Evolutionary conservation across 2,113 vertebrate genomes (phyloP).

Genomic region (Peromyscus polionotus): DNA sequence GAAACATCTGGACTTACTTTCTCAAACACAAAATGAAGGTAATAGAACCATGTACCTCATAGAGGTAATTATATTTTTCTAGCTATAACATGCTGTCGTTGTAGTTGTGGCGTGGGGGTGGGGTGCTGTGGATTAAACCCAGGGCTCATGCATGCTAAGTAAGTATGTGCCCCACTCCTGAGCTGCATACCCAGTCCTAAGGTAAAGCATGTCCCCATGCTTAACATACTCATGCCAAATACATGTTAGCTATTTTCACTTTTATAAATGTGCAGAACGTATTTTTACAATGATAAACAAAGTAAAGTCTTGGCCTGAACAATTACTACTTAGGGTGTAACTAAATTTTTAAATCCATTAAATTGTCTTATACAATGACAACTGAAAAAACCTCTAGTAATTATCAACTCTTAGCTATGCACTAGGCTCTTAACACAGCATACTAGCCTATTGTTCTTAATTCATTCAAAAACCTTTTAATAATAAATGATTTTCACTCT

Average conservation of each 20-base stretch:
- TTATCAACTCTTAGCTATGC: not conserved
- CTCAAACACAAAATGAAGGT: slow-evolving; percentile 25
- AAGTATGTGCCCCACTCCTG: not conserved
- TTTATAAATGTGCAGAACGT: not conserved
- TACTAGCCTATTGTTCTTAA: slow-evolving; percentile 3
- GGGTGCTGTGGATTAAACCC: not conserved
- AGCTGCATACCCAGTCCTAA: not conserved
- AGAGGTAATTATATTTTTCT: not conserved
- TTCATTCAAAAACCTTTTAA: slow-evolving; percentile 26
- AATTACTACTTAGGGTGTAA: not conserved
- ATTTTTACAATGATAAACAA: slow-evolving; percentile 7
- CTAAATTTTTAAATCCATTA: not conserved
- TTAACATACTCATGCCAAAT: not conserved
- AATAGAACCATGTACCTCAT: not conserved
- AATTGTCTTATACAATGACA: not conserved
- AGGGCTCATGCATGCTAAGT: not conserved
- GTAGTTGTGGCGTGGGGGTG: not conserved
- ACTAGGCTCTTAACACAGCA: not conserved
- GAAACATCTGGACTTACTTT: not conserved
- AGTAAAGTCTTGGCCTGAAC: not conserved
- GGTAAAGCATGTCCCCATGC: not conserved
- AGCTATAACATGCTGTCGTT: not conserved
- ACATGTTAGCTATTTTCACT: slow-evolving; percentile 31
- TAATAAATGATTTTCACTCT: not conserved
- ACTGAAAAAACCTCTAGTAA: slow-evolving; percentile 12